Evolutionary conservation across 2,888 invertebrate species (phyloP), one percentile per base, ranked within the genome.

Genomic region (Blastobasis lacticolella): DNA sequence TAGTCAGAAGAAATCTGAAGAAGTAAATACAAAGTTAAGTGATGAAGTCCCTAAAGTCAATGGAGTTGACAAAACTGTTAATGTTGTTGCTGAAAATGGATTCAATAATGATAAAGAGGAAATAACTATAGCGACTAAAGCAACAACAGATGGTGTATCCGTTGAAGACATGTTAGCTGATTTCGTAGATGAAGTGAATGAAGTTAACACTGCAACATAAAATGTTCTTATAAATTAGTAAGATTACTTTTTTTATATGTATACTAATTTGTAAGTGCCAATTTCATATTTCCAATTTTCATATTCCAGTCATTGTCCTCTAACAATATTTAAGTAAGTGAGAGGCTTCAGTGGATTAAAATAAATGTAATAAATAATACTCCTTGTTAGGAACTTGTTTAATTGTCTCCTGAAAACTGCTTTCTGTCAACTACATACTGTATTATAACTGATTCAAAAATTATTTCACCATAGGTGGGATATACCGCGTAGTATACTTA

Each of bases 141-240:
- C 50, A 40, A 64, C 57, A 51, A 61, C 61, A 54, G 63, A 63
- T 48, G 62, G 51, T 4, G 62, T 69, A 9, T 60, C 68, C 5
- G 78, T 87, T 4, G 84, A 85, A 59, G 87, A 85, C 55, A 88
- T 88, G 87, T 59, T 88, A 53, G 86, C 84, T 10, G 87, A 87
- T 67, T 88, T 88, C 61, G 86, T 88, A 5, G 86, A 88, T 55
- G 87, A 88, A 73, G 78, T 86, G 4, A 73, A 69, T 60, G 81
- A 82, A 51, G 72, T 46, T 4, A 54, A 54, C 54, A 60, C 55
- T 10, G 64, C 68, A 61, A 63, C 59, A 48, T 68, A 63, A 58
- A 44, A 49, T 48, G 10, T 48, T 46, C 41, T 23, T 42, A 10
- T 45, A 49, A 57, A 40, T 51, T 38, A 38, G 0, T 38, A 46